Evolutionary conservation across 1,140 invertebrate genomes (phyloP).

Genomic region (Diuraphis noxia): DNA sequence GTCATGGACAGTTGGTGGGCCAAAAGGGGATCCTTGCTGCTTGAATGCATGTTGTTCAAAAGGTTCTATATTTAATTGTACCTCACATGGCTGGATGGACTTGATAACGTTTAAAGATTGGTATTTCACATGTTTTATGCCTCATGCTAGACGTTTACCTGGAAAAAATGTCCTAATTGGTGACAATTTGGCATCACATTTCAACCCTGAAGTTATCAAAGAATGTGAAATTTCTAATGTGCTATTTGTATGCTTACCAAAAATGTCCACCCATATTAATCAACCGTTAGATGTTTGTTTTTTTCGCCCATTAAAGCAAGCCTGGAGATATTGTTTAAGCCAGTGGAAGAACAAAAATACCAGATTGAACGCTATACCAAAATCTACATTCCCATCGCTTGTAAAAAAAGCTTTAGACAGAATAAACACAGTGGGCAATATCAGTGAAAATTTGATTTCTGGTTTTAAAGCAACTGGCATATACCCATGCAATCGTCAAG

Average conservation of each 20-base stretch:
- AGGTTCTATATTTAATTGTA: no score
- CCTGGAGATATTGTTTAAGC: background rate
- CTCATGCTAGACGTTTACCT: background rate
- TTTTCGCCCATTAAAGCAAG: background rate
- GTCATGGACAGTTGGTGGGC: no score
- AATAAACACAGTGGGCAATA: no score
- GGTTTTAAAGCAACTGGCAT: no score
- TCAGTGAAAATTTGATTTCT: no score
- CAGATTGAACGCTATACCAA: no score
- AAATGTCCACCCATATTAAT: background rate
- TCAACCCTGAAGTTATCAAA: background rate
- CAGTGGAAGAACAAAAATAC: no score
- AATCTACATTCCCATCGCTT: no score
- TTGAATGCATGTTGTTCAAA: no score
- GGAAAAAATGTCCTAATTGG: background rate
- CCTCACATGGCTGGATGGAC: background rate
- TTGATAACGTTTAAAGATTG: background rate
- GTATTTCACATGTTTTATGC: background rate
- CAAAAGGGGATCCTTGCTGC: no score
- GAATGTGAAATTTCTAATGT: background rate
- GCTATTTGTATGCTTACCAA: background rate
- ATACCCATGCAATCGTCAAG: no score
- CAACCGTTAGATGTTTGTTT: background rate
- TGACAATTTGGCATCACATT: background rate
- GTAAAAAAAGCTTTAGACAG: no score